These are phyloP conservation scores for Cyanistes caeruleus DNA, from an alignment of 2,113 vertebrate species.

Conservation along the genomic window DNA sequence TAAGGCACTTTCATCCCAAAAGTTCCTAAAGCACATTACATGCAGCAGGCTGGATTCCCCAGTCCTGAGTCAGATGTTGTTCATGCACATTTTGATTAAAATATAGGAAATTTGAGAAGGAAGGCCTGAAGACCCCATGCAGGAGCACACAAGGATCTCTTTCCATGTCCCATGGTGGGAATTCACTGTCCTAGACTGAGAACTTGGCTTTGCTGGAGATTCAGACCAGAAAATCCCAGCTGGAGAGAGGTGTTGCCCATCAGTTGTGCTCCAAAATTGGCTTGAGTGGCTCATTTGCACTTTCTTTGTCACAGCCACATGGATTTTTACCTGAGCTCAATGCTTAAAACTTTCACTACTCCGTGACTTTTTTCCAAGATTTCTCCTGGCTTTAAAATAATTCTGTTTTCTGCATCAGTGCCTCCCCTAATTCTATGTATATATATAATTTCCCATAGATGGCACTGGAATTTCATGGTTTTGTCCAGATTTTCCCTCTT, in stretches of 20 bases:
- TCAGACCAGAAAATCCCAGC: background rate
- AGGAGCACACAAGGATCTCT: background rate
- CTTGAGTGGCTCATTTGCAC: background rate
- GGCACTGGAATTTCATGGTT: conserved; percentile 21
- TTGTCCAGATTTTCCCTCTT: background rate
- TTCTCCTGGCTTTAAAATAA: conserved; percentile 1
- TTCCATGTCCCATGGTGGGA: background rate
- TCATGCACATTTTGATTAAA: background rate
- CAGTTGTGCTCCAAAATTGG: background rate
- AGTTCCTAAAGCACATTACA: background rate
- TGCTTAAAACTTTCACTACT: background rate
- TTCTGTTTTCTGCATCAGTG: background rate
- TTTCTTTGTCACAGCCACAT: background rate
- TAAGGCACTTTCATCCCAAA: background rate
- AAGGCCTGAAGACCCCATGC: background rate
- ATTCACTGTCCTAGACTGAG: background rate
- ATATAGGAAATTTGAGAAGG: background rate
- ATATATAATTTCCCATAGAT: background rate
- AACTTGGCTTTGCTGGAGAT: background rate
- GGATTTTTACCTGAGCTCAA: background rate
- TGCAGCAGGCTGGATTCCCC: background rate
- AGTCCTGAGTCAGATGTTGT: background rate
- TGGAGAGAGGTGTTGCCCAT: background rate
- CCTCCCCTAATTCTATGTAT: background rate
- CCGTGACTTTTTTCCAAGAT: background rate